Base-by-base conservation (phyloP, 1,140 invertebrate species). In the Drosophila equinoxialis region DNA sequence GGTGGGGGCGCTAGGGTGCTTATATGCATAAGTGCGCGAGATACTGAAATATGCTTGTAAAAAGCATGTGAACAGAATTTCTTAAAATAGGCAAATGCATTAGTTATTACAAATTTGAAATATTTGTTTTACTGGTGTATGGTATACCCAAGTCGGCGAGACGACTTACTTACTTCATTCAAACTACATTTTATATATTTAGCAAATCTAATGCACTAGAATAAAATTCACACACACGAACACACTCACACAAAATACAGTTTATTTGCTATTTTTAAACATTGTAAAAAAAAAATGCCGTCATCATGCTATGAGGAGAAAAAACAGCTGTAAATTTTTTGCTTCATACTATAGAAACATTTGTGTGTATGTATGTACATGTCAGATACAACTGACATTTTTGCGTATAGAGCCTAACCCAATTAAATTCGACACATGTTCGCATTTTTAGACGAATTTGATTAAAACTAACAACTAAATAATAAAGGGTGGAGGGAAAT, bases 271-370 rank as follows among this genome's bases (percentile, higher is more conserved):
- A 42, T 48, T 45, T 62, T 62, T 62, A 73, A 61, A 59, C 45
- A 57, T 51, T 57, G 33, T 64, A 64, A 45, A 74, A 33, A 74
- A 33, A 67, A 82, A 74, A 80, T 83, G 73, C 77, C 77, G 83
- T 87, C 83, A 87, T 87, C 83, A 61, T 61, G 67, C 35, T 1
- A 66, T 75, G 67, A 75, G 71, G 70, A 83, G 79, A 77, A 83
- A 84, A 74, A 17, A 58, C 17, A 45, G 35, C 30, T 65, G 10
- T 42, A 37, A 58, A 65, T 67, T 20, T 10, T 23, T 51, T 23
- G 45, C 17, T 51, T 51, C 17, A 51, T 51, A 39, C 37, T 39
- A 37, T 39, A 13, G 37, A 39, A 5, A 39, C 11, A 39, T 37
- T 37, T 37, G 35, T 3, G 3, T 23, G 23, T 23, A n/a, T n/a